Evolutionary conservation across 1,140 invertebrate genomes (phyloP).

Genomic region (Brachionus paranguensis): DNA sequence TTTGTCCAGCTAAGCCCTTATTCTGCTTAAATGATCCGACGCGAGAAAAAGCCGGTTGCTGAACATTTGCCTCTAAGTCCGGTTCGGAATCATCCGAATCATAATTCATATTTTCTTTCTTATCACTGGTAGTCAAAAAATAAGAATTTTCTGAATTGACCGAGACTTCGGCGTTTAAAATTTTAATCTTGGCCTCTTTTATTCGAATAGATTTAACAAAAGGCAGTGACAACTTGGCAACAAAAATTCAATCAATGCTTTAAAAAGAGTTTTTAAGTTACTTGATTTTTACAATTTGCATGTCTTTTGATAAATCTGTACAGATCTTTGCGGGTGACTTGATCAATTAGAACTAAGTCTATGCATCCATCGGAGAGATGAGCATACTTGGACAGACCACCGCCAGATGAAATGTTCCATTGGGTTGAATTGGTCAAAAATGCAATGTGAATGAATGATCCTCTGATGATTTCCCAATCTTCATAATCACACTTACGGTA

Average conservation of each 20-base stretch:
- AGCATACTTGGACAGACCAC: slow-evolving; percentile 49
- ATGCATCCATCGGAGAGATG: slow-evolving; percentile 51
- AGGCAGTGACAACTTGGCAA: slow-evolving; percentile 49
- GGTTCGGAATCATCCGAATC: slow-evolving; percentile 44
- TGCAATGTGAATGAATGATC: background rate
- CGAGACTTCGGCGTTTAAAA: background rate
- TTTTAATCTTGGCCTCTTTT: slow-evolving; percentile 47
- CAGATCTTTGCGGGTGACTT: slow-evolving; percentile 48
- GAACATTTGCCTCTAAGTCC: background rate
- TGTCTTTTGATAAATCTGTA: slow-evolving; percentile 49
- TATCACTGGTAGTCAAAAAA: slow-evolving; percentile 47
- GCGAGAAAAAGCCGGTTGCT: background rate
- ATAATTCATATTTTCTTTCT: slow-evolving; percentile 47
- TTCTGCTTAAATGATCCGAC: slow-evolving; percentile 41
- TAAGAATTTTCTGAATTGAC: slow-evolving; percentile 42
- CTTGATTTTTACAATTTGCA: slow-evolving; percentile 52
- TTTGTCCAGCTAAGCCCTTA: slow-evolving; percentile 10
- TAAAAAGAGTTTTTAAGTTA: slow-evolving; percentile 35
- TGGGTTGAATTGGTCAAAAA: background rate
- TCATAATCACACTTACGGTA: background rate
- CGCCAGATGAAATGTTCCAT: slow-evolving; percentile 46
- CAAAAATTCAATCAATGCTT: background rate
- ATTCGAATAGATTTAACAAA: slow-evolving; percentile 48
- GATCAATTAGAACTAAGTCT: slow-evolving; percentile 49
- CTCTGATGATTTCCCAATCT: slow-evolving; percentile 5